phyloP scores from a whole-genome alignment of 2,113 vertebrate species.

The Saguinus imperator region DNA sequence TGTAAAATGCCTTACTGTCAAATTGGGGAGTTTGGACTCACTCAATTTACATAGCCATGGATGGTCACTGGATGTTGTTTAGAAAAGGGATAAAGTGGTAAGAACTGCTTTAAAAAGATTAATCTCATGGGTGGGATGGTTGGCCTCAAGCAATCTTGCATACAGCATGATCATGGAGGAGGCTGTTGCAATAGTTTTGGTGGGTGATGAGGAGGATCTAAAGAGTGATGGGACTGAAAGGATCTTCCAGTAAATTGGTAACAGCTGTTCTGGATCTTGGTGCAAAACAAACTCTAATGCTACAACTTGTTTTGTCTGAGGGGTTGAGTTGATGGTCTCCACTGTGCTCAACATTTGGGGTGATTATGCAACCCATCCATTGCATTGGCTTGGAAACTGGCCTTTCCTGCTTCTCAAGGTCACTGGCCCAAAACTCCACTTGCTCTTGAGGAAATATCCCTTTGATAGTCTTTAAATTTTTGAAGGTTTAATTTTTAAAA shows the following conservation, averaged over 20 bases:
- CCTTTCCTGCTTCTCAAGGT: slow-evolving; percentile 30
- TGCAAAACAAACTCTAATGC: slow-evolving; percentile 65
- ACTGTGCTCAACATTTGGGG: slow-evolving; percentile 25
- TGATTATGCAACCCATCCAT: slow-evolving; percentile 37
- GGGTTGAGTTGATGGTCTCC: slow-evolving; percentile 56
- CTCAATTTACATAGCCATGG: slow-evolving; percentile 50
- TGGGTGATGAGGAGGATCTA: slow-evolving; percentile 53
- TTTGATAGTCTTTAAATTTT: slow-evolving; percentile 53
- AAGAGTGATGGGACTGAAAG: slow-evolving; percentile 43
- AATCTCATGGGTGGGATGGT: slow-evolving; percentile 75
- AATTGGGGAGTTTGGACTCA: slow-evolving; percentile 32
- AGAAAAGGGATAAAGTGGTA: slow-evolving; percentile 68
- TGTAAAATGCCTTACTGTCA: slow-evolving; percentile 47
- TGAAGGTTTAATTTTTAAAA: slow-evolving; percentile 39
- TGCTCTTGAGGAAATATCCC: slow-evolving; percentile 68
- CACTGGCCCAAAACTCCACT: slow-evolving; percentile 28
- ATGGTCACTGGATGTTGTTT: slow-evolving; percentile 63
- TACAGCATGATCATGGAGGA: slow-evolving; percentile 28
- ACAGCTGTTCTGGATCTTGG: slow-evolving; percentile 70
- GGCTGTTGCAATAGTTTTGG: slow-evolving; percentile 70
- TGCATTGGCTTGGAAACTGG: slow-evolving; percentile 39
- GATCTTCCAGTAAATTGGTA: slow-evolving; percentile 65
- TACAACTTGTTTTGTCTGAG: slow-evolving; percentile 59
- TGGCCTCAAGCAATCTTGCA: slow-evolving; percentile 63
- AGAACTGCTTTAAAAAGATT: slow-evolving; percentile 66